A percentile compares a stretch with the other conserved stretches of the same genome.
These are phyloP conservation scores for Homarus gammarus DNA, from an alignment of 2,888 invertebrate species.

Conservation along the genomic window DNA sequence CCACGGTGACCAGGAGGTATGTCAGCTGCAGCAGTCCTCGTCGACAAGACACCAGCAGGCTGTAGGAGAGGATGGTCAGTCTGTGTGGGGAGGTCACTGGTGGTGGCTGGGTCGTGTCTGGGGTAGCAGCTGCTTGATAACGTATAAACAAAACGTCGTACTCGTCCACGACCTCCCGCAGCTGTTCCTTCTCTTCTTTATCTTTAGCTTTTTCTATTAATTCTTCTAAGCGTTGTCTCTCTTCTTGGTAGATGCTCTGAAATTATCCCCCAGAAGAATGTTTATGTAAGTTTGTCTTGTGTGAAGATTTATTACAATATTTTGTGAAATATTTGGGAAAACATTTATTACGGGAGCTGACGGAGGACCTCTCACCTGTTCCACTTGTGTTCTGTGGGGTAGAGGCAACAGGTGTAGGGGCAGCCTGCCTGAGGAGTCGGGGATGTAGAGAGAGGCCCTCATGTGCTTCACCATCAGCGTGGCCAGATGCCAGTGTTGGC, in stretches of 20 bases:
- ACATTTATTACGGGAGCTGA: no score
- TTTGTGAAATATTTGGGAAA: no score
- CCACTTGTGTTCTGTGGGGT: neutral
- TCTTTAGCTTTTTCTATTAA: neutral
- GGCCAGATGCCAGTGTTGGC: neutral
- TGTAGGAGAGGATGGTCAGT: neutral
- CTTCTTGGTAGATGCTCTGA: slow-evolving; percentile 18
- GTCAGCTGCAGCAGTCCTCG: slow-evolving; percentile 29
- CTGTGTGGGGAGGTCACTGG: neutral
- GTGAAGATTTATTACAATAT: neutral
- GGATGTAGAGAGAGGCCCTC: slow-evolving; percentile 27
- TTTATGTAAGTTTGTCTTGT: neutral
- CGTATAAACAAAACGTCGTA: neutral
- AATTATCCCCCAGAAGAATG: no score
- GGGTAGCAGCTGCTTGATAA: neutral
- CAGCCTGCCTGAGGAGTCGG: slow-evolving; percentile 13
- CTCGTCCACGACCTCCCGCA: neutral
- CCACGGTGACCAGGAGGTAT: slow-evolving; percentile 16
- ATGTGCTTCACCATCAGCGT: slow-evolving; percentile 7
- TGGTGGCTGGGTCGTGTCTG: neutral
- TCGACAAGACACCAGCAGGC: slow-evolving; percentile 23
- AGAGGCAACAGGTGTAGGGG: slow-evolving; percentile 22
- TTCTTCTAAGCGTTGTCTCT: slow-evolving; percentile 22
- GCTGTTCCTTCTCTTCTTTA: neutral
- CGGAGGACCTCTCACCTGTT: slow-evolving; percentile 39